Percentiles rank a stretch among this genome's conserved stretches.
phyloP scores from a whole-genome alignment of 2,888 invertebrate species.

The Drosophila lutescens region DNA sequence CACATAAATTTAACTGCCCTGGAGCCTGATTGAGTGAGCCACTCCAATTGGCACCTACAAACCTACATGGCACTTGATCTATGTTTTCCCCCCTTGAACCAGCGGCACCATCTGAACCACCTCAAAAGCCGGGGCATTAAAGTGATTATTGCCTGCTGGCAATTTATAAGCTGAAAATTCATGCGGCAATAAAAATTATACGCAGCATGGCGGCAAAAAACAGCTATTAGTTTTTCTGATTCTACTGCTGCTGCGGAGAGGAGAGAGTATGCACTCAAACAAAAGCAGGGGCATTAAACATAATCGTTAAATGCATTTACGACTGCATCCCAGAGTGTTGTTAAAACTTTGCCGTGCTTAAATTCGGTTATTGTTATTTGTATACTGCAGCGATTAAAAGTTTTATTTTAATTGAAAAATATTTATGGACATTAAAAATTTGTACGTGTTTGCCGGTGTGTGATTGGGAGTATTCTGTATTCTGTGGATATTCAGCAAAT shows the following conservation, averaged over 20 bases:
- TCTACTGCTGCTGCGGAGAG: neutral
- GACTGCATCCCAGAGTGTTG: conserved; percentile 15
- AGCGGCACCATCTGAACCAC: neutral
- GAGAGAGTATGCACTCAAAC: conserved; percentile 37
- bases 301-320: conserved; percentile 48
- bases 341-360: conserved; percentile 39
- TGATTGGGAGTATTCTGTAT: too few species aligned
- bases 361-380: conserved; percentile 46
- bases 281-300: conserved; percentile 41
- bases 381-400: conserved; percentile 40
- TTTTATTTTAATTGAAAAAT: conserved; percentile 46
- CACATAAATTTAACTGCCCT: conserved; percentile 42
- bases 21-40: conserved; percentile 59
- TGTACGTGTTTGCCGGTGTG: conserved; percentile 11
- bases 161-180: conserved; percentile 52
- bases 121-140: conserved; percentile 21
- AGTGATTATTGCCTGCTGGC: conserved; percentile 39
- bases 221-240: conserved; percentile 33
- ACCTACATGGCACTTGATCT: conserved; percentile 55
- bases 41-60: conserved; percentile 59
- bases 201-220: conserved; percentile 22
- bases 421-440: conserved; percentile 44
- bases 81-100: conserved; percentile 3
- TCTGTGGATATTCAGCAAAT: neutral
- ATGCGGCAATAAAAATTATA: conserved; percentile 36